phyloP scores from a whole-genome alignment of 30 jellyfish, hydroid and myxozoan genomes.

The Cassiopea andromeda region DNA sequence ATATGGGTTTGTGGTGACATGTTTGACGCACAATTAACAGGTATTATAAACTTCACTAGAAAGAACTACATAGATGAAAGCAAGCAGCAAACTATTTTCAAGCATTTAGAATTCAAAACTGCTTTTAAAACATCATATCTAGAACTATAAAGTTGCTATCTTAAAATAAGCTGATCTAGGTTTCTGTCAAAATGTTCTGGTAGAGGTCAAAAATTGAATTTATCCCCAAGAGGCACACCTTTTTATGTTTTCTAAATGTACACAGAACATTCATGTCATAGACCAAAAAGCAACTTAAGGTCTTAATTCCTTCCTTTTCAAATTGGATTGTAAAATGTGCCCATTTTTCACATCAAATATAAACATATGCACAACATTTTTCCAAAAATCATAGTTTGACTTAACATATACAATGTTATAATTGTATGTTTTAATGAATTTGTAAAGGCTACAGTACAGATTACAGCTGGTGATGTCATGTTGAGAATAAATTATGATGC shows the following conservation, averaged over 20 bases:
- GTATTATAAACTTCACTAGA: background rate
- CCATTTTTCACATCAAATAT: conserved; percentile 2
- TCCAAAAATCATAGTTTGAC: background rate
- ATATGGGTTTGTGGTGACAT: background rate
- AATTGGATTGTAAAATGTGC: background rate
- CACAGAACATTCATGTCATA: background rate
- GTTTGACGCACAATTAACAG: conserved; percentile 1
- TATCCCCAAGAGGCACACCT: conserved; percentile 2
- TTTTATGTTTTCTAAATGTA: conserved; percentile 7
- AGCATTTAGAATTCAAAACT: conserved; percentile 26
- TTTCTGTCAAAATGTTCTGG: background rate
- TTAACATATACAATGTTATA: background rate
- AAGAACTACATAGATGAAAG: background rate
- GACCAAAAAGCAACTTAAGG: conserved; percentile 35
- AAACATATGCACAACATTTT: background rate
- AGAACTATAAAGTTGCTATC: background rate
- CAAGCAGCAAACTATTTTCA: conserved; percentile 26
- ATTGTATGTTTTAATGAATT: background rate
- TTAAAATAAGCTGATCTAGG: background rate
- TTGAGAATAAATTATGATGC: background rate
- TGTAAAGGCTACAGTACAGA: background rate
- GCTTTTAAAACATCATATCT: background rate
- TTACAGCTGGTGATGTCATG: conserved; percentile 7
- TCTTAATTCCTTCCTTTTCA: conserved; percentile 5
- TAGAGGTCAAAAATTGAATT: background rate